A percentile compares a stretch with the other conserved stretches of the same genome.
Conservation (phyloP, 2,888 invertebrate genomes). For the Automeris io region DNA sequence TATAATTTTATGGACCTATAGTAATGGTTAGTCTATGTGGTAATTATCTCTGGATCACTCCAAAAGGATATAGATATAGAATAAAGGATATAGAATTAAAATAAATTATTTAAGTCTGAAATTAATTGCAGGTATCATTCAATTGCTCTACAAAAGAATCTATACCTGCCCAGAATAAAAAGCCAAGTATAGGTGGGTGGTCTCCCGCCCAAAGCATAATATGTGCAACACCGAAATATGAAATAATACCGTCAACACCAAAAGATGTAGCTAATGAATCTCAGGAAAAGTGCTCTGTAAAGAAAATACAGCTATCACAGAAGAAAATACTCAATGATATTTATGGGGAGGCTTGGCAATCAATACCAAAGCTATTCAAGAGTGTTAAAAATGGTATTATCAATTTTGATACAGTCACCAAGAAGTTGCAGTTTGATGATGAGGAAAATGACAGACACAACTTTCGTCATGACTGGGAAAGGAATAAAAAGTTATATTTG, state of each 20-base stretch:
- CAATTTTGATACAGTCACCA: constrained; percentile 41
- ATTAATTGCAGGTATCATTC: constrained; percentile 47
- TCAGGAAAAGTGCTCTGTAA: constrained; percentile 52
- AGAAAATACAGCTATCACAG: constrained; percentile 57
- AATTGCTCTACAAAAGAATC: constrained; percentile 36
- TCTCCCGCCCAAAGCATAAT: constrained; percentile 61
- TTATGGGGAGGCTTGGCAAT: constrained; percentile 76
- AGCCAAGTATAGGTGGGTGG: constrained; percentile 57
- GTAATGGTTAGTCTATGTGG: too few species aligned
- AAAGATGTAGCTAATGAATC: constrained; percentile 57
- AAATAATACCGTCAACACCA: constrained; percentile 51
- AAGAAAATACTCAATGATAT: constrained; percentile 65
- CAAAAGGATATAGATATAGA: too few species aligned
- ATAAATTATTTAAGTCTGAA: too few species aligned
- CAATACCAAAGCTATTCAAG: constrained; percentile 62
- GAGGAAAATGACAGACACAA: constrained; percentile 59
- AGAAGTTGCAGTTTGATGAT: constrained; percentile 53
- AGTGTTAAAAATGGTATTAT: constrained; percentile 38
- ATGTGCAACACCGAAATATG: constrained; percentile 48
- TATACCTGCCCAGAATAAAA: constrained; percentile 25
- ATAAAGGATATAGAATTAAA: too few species aligned
- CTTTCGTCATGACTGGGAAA: constrained; percentile 37
- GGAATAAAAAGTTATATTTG: constrained; percentile 48
- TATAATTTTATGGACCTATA: too few species aligned
- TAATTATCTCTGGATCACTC: too few species aligned